Base-by-base conservation (phyloP, 1,140 invertebrate species). In the Aporrectodea caliginosa region DNA sequence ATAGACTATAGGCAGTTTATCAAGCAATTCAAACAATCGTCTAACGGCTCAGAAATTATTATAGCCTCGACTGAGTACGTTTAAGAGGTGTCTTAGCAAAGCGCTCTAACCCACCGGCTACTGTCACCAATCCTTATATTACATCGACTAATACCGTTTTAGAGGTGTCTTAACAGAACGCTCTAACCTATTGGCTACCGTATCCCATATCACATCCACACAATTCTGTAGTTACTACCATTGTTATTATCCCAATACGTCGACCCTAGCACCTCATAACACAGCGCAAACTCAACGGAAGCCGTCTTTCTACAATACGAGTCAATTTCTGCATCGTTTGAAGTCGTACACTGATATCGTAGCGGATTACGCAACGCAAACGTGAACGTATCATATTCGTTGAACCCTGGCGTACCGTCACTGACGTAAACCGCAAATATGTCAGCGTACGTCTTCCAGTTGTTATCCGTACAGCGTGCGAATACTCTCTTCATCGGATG, bases 391-490 rank as follows among this genome's bases (percentile, higher is more conserved):
- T 58, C 43, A 22, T 58, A 58, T 22, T 58, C 43, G 43, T 58
- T 58, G 43, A 22, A 22, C 22, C 43, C 43, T 12, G 43, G 6
- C 22, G 6, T 58, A 12, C 22, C 43, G 6, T 58, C 43, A 12
- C n/a, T 27, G 2, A 72, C 71, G 71, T 72, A 72, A 2, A 12
- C 71, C 14, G 71, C 71, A 12, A 12, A 2, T 29, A 72, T 14
- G 6, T 72, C 71, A 12, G 71, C 71, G n/a, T 29, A 27, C 2
- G 71, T 72, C 27, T 32, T 72, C 71, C 71, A 72, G 31, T 27
- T n/a, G 71, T 72, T 32, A n/a, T 32, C 27, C 71, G 71, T 72
- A 32, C 71, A 72, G 27, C 27, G 71, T 6, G 71, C 71, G 31
- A 12, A 72, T n/a, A 72, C 71, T 6, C 71, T 2, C 27, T 72